These are phyloP conservation scores for Halichoerus grypus DNA, from an alignment of 2,113 vertebrate genomes.

Conservation along the genomic window DNA sequence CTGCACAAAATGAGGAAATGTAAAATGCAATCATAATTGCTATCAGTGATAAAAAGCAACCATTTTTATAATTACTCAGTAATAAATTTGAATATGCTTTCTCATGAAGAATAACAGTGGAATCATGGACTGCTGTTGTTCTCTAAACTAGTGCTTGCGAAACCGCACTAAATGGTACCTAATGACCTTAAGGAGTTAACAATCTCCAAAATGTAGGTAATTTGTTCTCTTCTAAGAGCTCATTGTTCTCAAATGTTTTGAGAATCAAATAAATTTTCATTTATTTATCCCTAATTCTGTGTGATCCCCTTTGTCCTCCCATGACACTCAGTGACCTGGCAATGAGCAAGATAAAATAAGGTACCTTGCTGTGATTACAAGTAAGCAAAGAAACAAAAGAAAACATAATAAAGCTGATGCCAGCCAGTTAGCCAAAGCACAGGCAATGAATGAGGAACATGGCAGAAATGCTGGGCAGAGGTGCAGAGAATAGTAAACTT, in stretches of 20 bases:
- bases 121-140: slow-evolving; percentile 56
- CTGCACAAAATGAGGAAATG: background rate
- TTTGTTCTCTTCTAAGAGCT: slow-evolving; percentile 27
- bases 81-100: slow-evolving; percentile 70
- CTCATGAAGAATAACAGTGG: slow-evolving; percentile 64
- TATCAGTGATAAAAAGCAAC: slow-evolving; percentile 68
- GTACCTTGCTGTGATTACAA: background rate
- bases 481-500: background rate
- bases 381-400: background rate
- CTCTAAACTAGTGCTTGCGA: slow-evolving; percentile 28
- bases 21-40: slow-evolving; percentile 51
- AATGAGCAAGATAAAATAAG: background rate
- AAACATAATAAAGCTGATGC: background rate
- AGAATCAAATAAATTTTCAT: background rate
- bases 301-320: background rate
- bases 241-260: slow-evolving; percentile 10
- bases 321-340: background rate
- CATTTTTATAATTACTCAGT: slow-evolving; percentile 67
- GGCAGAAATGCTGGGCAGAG: background rate
- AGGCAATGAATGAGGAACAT: background rate
- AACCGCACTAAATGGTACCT: slow-evolving; percentile 38
- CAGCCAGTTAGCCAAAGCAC: background rate
- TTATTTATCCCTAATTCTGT: background rate
- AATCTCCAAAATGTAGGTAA: slow-evolving; percentile 13
- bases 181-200: slow-evolving; percentile 55